Base-by-base conservation (phyloP, 2,113 vertebrate genomes). In the Datnioides undecimradiatus region DNA sequence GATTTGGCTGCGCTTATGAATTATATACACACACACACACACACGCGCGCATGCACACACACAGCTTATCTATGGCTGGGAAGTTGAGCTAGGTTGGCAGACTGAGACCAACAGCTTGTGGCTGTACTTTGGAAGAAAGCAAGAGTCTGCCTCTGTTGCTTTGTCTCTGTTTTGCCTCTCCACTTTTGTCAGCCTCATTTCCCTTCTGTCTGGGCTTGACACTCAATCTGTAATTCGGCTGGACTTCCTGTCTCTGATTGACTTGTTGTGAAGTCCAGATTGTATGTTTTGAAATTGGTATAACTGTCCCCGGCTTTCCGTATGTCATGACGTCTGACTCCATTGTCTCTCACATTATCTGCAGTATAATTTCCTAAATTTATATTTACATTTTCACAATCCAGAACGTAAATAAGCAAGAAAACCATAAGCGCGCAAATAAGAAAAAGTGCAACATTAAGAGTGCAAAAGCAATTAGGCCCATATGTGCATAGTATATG, bases 71-170 rank as follows among this genome's bases (percentile, higher is more conserved):
- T 87, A 60, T 79, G 60, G 77, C 87, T 87, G 67, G 76, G 78
- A 84, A 83, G 85, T 84, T 85, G 83, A 90, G 88, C 73, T 77
- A 40, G 49, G 73, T 70, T 93, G 91, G 90, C 90, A 92, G 87
- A 83, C 80, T 85, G 73, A 76, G 64, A 84, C 86, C 80, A 84
- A 91, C 92, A 93, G 92, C 89, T 91, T 93, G 92, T 93, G 90
- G 86, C 85, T 83, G 77, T 84, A 85, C 86, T 90, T 88, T 87
- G 77, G 84, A 85, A 77, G 79, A 85, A 89, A 88, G 79, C 70
- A 83, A 70, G 76, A 88, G 87, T 86, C 67, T 81, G 82, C 79
- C 77, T 85, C 66, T 67, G 65, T 57, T 66, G 76, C 71, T 90
- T 83, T 75, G 68, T 91, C 84, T 87, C 66, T 52, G 87, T 84